A percentile compares a stretch with the other conserved stretches of the same genome.
Conservation (phyloP, 2,888 invertebrate genomes). For the Blastobasis adustella region DNA sequence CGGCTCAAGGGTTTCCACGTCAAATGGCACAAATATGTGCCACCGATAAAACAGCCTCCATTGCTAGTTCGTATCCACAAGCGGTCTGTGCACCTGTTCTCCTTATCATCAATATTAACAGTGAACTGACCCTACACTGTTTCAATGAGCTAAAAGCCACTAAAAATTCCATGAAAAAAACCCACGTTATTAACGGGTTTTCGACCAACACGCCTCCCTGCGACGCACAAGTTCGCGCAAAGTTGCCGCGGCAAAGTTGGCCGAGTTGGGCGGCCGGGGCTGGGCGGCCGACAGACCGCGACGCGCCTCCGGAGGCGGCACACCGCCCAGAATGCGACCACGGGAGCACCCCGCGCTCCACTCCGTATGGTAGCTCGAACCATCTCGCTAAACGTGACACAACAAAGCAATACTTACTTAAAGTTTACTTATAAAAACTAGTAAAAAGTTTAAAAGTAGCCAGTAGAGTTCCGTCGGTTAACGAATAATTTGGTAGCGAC, state of each 20-base stretch:
- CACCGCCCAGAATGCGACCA: constrained; percentile 15
- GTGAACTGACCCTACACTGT: no score
- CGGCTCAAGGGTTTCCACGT: no score
- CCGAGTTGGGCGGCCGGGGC: constrained; percentile 29
- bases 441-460: constrained; percentile 30
- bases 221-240: background rate
- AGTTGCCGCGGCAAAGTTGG: background rate
- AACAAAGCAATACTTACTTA: constrained; percentile 23
- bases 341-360: no score
- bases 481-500: constrained; percentile 20
- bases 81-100: no score
- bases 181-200: no score
- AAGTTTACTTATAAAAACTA: constrained; percentile 6
- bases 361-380: background rate
- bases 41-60: no score
- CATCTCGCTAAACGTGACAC: constrained; percentile 22
- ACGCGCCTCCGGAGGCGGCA: constrained; percentile 42
- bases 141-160: no score
- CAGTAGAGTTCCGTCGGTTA: constrained; percentile 17
- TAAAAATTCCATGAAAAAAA: no score
- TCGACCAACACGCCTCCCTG: background rate
- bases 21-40: no score
- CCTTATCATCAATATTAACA: no score
- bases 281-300: constrained; percentile 40
- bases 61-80: no score